These are phyloP conservation scores for Xenopus borealis DNA, from an alignment of 2,113 vertebrate genomes.

Conservation along the genomic window DNA sequence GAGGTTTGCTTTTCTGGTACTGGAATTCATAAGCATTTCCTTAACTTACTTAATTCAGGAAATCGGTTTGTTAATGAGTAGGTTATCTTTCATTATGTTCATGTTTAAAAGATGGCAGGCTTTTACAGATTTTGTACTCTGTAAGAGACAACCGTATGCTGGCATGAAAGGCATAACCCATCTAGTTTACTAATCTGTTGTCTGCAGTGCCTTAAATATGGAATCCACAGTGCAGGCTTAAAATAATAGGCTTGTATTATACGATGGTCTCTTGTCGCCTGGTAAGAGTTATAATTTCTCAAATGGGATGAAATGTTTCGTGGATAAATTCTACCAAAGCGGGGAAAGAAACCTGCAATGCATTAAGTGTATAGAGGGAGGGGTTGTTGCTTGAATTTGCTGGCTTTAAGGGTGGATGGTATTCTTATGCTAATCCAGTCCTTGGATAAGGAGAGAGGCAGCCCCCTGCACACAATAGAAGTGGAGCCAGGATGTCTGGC, in stretches of 20 bases:
- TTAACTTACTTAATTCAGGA: too few relatives aligned
- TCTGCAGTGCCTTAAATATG: neutral
- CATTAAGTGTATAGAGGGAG: constrained; percentile 23
- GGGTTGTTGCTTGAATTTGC: constrained; percentile 45
- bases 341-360: constrained; percentile 20
- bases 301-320: constrained; percentile 35
- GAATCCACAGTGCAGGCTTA: constrained; percentile 30
- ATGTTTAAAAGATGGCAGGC: too few relatives aligned
- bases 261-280: constrained; percentile 20
- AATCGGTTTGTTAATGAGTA: too few relatives aligned
- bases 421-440: constrained; percentile 90
- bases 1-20: too few relatives aligned
- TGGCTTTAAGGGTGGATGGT: constrained; percentile 57
- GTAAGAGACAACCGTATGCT: neutral
- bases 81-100: too few relatives aligned
- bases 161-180: neutral
- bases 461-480: constrained; percentile 86
- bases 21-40: too few relatives aligned
- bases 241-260: constrained; percentile 24
- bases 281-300: constrained; percentile 26
- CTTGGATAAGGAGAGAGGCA: constrained; percentile 76
- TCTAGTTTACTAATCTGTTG: constrained; percentile 40
- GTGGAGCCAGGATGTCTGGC: constrained; percentile 96
- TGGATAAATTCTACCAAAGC: constrained; percentile 18
- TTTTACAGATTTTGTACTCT: neutral